Evolutionary conservation across 2,888 invertebrate species (phyloP), one percentile per base, ranked within the genome.

Genomic region (Drosophila mulleri): DNA sequence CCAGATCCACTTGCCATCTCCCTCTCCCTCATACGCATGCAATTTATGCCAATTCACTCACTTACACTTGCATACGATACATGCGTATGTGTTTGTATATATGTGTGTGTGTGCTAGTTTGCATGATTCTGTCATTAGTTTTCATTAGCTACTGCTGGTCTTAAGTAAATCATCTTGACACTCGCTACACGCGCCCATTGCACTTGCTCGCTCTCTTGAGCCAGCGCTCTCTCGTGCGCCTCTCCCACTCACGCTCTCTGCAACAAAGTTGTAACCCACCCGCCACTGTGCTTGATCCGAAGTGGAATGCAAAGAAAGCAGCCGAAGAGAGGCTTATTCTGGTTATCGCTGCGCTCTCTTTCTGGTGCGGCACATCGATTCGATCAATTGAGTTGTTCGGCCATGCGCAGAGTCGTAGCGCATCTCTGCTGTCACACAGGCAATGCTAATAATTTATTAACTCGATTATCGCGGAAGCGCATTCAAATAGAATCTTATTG

Each of bases 381-480:
- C 14, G 35, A 23, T 9, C 26, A 59, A 35, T 26, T 7, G 14
- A 11, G 23, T 66, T 29, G 29, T 16, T 44, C 2, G 18, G 0
- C 23, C 16, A 5, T n/a, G 9, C 18, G 44, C 39, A 52, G n/a
- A 16, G 4, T 1, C 7, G 26, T 4, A 60, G 63, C 11, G 67
- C 29, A 77, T 60, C 37, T 45, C 9, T n/a, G 26, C 42, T 45
- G 52, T 42, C 23, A 44, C 9, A 14, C 23, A 41, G 23, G 41
- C 37, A 56, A 71, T 72, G 26, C 23, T 75, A 74, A 70, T 84
- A 78, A 89, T 72, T 89, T 80, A 89, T 86, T 76, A 84, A 84
- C 72, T 84, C 85, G 87, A 87, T 89, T 87, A 86, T 75, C 82
- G 68, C 82, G 80, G 82, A 86, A 86, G 75, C 72, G 68, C 74